Percentiles rank a stretch among this genome's conserved stretches.
phyloP scores from a whole-genome alignment of 2,888 invertebrate genomes.

The Muscina levida region DNA sequence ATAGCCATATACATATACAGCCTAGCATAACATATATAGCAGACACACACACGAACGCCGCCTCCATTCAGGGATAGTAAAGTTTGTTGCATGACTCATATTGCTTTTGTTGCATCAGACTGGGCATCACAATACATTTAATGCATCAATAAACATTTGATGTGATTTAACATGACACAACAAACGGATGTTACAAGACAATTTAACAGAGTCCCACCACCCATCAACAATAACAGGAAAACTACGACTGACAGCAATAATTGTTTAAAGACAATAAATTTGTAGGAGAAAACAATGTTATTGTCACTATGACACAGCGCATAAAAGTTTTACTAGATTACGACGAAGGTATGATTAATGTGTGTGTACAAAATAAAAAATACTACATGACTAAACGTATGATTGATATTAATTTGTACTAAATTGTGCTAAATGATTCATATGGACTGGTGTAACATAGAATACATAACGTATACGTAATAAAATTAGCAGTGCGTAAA shows the following conservation, averaged over 20 bases:
- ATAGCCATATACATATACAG: too few species aligned
- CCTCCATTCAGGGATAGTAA: background rate
- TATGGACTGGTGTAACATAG: too few species aligned
- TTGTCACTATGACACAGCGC: too few species aligned
- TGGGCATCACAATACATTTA: slow-evolving; percentile 60
- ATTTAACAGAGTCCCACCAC: slow-evolving; percentile 37
- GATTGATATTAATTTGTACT: background rate
- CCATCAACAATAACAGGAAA: slow-evolving; percentile 36
- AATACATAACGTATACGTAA: too few species aligned
- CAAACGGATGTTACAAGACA: slow-evolving; percentile 29
- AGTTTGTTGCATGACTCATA: slow-evolving; percentile 7
- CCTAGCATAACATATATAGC: too few species aligned
- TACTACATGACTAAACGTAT: background rate
- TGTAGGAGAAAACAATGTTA: background rate
- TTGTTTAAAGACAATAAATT: slow-evolving; percentile 27
- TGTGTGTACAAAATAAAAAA: background rate
- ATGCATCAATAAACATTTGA: slow-evolving; percentile 62
- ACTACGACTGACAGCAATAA: slow-evolving; percentile 18
- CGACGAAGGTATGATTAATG: too few species aligned
- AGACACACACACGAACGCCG: background rate
- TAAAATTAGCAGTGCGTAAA: too few species aligned
- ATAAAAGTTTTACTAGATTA: too few species aligned
- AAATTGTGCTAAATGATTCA: too few species aligned
- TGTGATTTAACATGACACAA: slow-evolving; percentile 47
- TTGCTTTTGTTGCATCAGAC: slow-evolving; percentile 18